Percentiles rank a stretch among this genome's conserved stretches.
These are phyloP conservation scores for Platichthys stellatus DNA, from an alignment of 2,113 vertebrate genomes.

Conservation along the genomic window DNA sequence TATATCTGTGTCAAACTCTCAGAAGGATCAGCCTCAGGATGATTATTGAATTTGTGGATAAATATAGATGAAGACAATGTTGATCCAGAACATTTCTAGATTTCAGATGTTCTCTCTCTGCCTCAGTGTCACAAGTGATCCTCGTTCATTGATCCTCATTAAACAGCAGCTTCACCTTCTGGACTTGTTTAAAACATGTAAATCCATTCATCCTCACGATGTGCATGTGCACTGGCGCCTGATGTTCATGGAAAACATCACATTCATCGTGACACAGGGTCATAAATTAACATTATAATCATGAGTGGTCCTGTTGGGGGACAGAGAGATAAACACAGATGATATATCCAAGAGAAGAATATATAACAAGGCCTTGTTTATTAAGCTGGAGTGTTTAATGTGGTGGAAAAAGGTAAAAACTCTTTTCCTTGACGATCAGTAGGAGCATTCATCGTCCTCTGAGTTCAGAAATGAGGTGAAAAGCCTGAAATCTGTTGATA, in stretches of 20 bases:
- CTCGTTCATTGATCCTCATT: not conserved
- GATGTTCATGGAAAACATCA: no score
- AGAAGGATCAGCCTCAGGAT: no score
- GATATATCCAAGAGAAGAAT: not conserved
- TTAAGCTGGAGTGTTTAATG: not conserved
- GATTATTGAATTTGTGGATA: no score
- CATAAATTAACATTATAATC: not conserved
- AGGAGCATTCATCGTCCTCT: slow-evolving; percentile 3
- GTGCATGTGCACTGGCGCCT: no score
- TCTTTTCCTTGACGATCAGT: slow-evolving; percentile 1
- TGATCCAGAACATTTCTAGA: no score
- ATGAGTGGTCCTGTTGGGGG: no score
- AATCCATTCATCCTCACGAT: no score
- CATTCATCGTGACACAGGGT: not conserved
- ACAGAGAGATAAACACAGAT: not conserved
- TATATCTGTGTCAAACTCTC: no score
- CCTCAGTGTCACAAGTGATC: no score
- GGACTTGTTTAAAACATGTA: no score
- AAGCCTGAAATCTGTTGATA: slow-evolving; percentile 19
- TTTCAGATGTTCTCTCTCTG: no score
- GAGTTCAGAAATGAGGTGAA: not conserved
- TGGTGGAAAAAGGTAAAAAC: not conserved
- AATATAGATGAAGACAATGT: no score
- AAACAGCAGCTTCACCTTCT: not conserved
- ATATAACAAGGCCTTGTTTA: not conserved